These are phyloP conservation scores for Thaleichthys pacificus DNA, from an alignment of 2,797 vertebrate genomes.

Conservation along the genomic window DNA sequence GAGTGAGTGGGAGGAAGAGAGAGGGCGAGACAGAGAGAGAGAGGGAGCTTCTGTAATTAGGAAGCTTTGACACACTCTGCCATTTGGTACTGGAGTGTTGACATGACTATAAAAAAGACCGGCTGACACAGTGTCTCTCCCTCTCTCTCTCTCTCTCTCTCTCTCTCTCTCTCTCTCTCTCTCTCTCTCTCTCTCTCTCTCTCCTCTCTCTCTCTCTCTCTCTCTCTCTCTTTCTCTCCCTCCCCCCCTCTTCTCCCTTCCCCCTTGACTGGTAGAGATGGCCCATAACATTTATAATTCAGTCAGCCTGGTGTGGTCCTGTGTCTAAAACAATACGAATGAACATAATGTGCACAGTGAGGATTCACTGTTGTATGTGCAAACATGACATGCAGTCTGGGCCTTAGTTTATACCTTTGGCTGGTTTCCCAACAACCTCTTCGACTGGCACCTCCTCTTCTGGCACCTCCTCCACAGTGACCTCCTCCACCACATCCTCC, in stretches of 20 bases:
- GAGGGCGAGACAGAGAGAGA: constrained; percentile 20
- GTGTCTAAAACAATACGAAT: no score
- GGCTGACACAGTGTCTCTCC: constrained; percentile 1
- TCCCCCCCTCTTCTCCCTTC: not conserved
- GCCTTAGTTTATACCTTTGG: constrained; percentile 48
- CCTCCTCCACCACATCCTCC: constrained; percentile 18
- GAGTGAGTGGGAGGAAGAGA: constrained; percentile 1
- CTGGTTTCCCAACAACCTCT: constrained; percentile 29
- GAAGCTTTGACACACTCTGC: constrained; percentile 15
- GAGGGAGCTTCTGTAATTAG: constrained; percentile 6
- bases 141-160: not conserved
- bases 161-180: not conserved
- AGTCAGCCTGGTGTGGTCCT: no score
- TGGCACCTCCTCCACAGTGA: constrained; percentile 15
- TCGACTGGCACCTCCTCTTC: constrained; percentile 25
- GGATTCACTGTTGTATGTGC: not conserved
- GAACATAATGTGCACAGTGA: no score
- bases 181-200: not conserved
- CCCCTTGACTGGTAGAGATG: not conserved
- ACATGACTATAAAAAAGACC: constrained; percentile 42
- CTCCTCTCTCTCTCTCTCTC: no score
- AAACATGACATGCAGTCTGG: not conserved
- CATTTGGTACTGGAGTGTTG: constrained; percentile 42
- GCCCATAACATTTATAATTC: no score
- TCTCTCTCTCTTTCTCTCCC: not conserved